phyloP scores from a whole-genome alignment of 1,140 invertebrate genomes.

The Drosophila kepulauana region DNA sequence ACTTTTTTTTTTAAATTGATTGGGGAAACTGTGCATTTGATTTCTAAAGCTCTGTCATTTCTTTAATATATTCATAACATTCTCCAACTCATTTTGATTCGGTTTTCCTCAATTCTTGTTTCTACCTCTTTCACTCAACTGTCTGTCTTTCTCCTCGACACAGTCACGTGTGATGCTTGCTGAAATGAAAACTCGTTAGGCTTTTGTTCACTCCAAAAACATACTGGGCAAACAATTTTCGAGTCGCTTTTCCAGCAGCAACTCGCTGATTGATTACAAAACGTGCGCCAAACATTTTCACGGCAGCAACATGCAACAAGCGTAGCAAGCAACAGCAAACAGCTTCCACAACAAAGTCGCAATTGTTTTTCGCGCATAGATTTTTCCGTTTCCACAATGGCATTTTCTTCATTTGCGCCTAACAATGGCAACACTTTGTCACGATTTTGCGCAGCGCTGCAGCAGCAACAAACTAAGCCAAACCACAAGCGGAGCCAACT shows the following conservation, averaged over 20 bases:
- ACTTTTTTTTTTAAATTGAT: too few species aligned
- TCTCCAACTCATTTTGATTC: not conserved
- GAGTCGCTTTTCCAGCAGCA: conserved; percentile 48
- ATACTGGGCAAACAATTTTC: conserved; percentile 65
- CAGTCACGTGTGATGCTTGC: conserved; percentile 26
- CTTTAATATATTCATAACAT: not conserved
- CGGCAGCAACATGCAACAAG: conserved; percentile 61
- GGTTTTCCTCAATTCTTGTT: not conserved
- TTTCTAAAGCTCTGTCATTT: too few species aligned
- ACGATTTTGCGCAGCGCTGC: conserved; percentile 66
- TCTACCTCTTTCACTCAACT: conserved; percentile 8
- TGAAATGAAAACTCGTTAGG: conserved; percentile 66
- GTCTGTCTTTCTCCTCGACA: conserved; percentile 13
- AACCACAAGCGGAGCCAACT: conserved; percentile 41
- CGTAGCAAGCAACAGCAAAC: conserved; percentile 42
- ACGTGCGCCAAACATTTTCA: conserved; percentile 79
- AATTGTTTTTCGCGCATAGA: conserved; percentile 72
- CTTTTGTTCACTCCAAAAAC: conserved; percentile 59
- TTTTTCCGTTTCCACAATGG: conserved; percentile 83
- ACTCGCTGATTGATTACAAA: conserved; percentile 77
- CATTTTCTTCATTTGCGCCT: conserved; percentile 83
- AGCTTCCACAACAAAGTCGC: conserved; percentile 53
- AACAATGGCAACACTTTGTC: conserved; percentile 82
- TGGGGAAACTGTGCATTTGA: too few species aligned
- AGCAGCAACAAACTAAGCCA: conserved; percentile 14